Evolutionary conservation across 2,113 vertebrate genomes (phyloP).

Genomic region (Natator depressus): DNA sequence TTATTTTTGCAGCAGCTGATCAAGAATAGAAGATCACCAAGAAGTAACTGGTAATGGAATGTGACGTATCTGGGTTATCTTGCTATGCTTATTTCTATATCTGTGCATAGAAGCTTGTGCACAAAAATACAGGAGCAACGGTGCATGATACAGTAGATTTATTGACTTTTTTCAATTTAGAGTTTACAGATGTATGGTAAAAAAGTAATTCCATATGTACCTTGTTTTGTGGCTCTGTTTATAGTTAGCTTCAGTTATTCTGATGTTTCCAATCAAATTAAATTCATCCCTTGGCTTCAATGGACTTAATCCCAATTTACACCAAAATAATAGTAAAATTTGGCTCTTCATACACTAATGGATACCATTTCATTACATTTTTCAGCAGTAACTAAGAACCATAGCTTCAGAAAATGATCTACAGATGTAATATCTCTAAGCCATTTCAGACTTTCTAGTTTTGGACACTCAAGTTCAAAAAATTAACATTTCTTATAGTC

Average conservation of each 20-base stretch:
- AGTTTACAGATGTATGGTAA: background rate
- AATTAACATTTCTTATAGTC: background rate
- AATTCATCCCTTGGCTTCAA: background rate
- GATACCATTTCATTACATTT: background rate
- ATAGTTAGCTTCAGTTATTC: background rate
- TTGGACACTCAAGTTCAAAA: background rate
- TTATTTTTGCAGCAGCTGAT: background rate
- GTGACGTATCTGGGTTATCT: accelerated
- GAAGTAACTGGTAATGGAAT: accelerated
- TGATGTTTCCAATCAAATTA: background rate
- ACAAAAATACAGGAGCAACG: background rate
- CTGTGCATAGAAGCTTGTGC: background rate
- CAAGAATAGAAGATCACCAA: accelerated
- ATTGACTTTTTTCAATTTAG: background rate
- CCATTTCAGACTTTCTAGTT: background rate
- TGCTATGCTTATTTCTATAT: background rate
- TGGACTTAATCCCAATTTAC: background rate
- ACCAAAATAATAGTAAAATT: background rate
- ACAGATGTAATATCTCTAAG: background rate
- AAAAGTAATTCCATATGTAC: background rate
- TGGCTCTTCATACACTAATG: background rate
- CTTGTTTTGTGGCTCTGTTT: background rate
- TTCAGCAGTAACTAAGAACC: background rate
- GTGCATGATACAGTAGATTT: background rate
- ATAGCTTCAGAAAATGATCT: background rate